Percentiles rank a stretch among this genome's conserved stretches.
phyloP scores from a whole-genome alignment of 2,888 invertebrate species.

The Tinea semifulvella region DNA sequence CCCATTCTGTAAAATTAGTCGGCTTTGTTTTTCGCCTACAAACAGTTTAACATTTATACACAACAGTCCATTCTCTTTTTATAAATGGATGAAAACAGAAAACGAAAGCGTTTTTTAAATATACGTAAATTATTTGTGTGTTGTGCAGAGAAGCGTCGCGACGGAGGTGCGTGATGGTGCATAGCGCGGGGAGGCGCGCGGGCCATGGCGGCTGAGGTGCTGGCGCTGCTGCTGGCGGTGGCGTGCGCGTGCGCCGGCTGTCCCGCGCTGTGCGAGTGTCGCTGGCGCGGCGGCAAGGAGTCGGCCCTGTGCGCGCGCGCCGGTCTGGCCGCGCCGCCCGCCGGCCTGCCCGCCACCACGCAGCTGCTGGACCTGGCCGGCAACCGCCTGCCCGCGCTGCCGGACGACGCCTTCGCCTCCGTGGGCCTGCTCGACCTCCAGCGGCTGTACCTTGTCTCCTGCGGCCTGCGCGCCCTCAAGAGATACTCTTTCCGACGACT shows the following conservation, averaged over 20 bases:
- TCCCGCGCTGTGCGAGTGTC: slow-evolving; percentile 83
- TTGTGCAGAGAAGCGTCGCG: not conserved
- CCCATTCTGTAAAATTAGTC: too few species aligned
- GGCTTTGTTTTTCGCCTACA: too few species aligned
- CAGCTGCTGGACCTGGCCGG: slow-evolving; percentile 82
- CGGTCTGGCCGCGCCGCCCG: slow-evolving; percentile 77
- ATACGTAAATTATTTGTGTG: too few species aligned
- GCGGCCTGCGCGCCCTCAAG: slow-evolving; percentile 74
- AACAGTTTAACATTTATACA: too few species aligned
- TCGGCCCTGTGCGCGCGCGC: slow-evolving; percentile 82
- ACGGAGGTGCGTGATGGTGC: slow-evolving; percentile 12
- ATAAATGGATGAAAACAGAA: too few species aligned
- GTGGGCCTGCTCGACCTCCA: slow-evolving; percentile 83
- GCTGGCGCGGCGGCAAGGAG: slow-evolving; percentile 90
- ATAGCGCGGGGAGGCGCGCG: slow-evolving; percentile 33
- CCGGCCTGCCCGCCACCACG: slow-evolving; percentile 78
- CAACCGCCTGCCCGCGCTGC: slow-evolving; percentile 73
- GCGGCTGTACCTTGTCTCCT: slow-evolving; percentile 78
- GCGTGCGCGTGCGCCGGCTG: slow-evolving; percentile 69
- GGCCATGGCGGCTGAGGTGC: slow-evolving; percentile 72
- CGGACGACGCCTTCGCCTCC: slow-evolving; percentile 77
- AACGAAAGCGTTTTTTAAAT: too few species aligned
- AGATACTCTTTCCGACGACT: slow-evolving; percentile 79
- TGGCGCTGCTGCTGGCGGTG: slow-evolving; percentile 49
- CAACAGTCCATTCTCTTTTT: too few species aligned